Evolutionary conservation across 2,113 vertebrate species (phyloP).

Genomic region (Halichoerus grypus): DNA sequence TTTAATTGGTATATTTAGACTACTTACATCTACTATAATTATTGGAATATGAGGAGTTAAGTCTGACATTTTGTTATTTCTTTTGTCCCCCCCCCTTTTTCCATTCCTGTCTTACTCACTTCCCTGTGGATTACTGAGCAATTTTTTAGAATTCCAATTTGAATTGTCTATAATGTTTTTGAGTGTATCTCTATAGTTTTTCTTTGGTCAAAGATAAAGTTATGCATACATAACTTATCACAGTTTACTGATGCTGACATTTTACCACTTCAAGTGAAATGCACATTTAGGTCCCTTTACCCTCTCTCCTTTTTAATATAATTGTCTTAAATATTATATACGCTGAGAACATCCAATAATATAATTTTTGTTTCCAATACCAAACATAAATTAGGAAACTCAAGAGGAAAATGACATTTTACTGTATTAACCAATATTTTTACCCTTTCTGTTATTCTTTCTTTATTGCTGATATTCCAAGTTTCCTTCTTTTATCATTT

Average conservation of each 20-base stretch:
- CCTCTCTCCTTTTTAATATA: slow-evolving; percentile 10
- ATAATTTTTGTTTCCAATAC: slow-evolving; percentile 24
- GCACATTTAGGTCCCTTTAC: neutral
- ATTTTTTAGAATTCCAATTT: neutral
- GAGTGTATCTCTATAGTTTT: neutral
- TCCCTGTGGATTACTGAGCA: neutral
- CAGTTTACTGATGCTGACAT: neutral
- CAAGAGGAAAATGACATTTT: slow-evolving; percentile 38
- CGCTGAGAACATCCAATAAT: neutral
- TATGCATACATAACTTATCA: neutral
- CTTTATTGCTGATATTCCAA: slow-evolving; percentile 27
- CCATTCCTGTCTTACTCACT: neutral
- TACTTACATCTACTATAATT: slow-evolving; percentile 34
- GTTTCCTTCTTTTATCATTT: slow-evolving; percentile 22
- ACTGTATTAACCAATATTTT: neutral
- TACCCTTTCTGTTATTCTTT: neutral
- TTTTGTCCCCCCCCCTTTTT: neutral
- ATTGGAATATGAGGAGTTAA: slow-evolving; percentile 36
- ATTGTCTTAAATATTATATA: slow-evolving; percentile 34
- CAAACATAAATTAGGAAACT: slow-evolving; percentile 49
- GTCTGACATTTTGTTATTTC: slow-evolving; percentile 10
- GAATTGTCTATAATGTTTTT: neutral
- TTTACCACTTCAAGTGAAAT: neutral
- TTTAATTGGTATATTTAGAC: slow-evolving; percentile 16
- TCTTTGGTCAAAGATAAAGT: neutral